Evolutionary conservation across 2,797 vertebrate genomes (phyloP).

Genomic region (Mustela erminea): DNA sequence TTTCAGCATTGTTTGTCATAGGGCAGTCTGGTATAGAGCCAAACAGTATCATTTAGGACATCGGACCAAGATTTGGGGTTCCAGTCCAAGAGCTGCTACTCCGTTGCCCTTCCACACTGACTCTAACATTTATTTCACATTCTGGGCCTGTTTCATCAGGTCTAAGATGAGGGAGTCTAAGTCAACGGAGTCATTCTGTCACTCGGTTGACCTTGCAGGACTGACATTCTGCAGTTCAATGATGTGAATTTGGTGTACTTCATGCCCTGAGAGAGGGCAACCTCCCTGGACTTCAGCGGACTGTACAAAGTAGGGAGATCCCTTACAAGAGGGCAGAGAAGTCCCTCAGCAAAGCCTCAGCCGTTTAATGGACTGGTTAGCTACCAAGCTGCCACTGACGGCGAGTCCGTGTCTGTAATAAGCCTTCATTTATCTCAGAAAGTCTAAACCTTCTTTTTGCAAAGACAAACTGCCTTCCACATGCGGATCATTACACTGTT

Average conservation of each 20-base stretch:
- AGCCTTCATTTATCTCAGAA: slow-evolving; percentile 31
- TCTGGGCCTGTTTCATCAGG: background rate
- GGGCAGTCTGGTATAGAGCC: background rate
- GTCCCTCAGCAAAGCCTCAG: background rate
- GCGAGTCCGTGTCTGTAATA: background rate
- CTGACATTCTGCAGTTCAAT: background rate
- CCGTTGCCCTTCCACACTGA: background rate
- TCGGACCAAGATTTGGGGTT: background rate
- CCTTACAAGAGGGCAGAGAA: background rate
- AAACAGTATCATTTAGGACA: background rate
- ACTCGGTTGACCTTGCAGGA: background rate
- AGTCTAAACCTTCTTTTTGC: slow-evolving; percentile 51
- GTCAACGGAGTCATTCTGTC: background rate
- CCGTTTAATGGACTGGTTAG: background rate
- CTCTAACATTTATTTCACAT: background rate
- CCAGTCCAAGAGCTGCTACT: background rate
- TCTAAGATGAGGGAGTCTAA: background rate
- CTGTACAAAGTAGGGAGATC: background rate
- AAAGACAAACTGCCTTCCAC: slow-evolving; percentile 68
- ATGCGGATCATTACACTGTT: slow-evolving; percentile 45
- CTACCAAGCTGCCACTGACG: background rate
- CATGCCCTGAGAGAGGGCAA: background rate
- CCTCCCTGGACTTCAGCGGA: background rate
- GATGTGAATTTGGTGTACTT: background rate
- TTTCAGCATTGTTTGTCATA: background rate